phyloP scores from a whole-genome alignment of 92 coral and sea anemone species.

The Siderastrea siderea region DNA sequence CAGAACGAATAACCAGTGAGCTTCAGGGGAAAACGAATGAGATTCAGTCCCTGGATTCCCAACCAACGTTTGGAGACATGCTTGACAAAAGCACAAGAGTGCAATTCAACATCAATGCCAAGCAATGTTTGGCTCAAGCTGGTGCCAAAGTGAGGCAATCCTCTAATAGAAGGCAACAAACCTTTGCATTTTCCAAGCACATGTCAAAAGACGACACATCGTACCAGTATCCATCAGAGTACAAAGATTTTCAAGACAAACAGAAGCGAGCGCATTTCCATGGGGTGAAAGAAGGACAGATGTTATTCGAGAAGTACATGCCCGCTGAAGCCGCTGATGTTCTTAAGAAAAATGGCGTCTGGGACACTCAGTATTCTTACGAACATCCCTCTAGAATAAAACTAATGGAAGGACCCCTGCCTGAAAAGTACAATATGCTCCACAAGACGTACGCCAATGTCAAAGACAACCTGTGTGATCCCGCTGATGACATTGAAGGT shows the following conservation, averaged over 20 bases:
- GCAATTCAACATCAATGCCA: conserved; percentile 60
- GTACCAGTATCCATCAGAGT: conserved; percentile 13
- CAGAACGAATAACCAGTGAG: conserved; percentile 38
- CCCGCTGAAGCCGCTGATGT: not conserved
- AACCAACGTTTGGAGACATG: conserved; percentile 67
- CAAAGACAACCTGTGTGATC: not conserved
- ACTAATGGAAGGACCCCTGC: not conserved
- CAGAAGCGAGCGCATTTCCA: conserved; percentile 18
- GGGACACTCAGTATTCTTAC: conserved; percentile 10
- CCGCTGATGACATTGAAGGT: not conserved
- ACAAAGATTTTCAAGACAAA: not conserved
- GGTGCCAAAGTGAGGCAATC: conserved; percentile 50
- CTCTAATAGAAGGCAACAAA: not conserved
- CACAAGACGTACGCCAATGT: conserved; percentile 3
- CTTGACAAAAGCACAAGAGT: conserved; percentile 46
- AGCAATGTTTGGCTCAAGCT: conserved; percentile 41
- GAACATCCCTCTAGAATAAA: not conserved
- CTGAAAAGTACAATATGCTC: conserved; percentile 3
- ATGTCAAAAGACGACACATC: not conserved
- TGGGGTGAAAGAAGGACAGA: not conserved
- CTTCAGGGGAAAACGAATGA: conserved; percentile 65
- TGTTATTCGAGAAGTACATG: conserved; percentile 12
- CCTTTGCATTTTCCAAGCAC: not conserved
- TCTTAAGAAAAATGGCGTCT: not conserved
- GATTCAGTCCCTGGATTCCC: conserved; percentile 60